These are phyloP conservation scores for Furnarius figulus DNA, from an alignment of 2,113 vertebrate genomes.

Conservation along the genomic window DNA sequence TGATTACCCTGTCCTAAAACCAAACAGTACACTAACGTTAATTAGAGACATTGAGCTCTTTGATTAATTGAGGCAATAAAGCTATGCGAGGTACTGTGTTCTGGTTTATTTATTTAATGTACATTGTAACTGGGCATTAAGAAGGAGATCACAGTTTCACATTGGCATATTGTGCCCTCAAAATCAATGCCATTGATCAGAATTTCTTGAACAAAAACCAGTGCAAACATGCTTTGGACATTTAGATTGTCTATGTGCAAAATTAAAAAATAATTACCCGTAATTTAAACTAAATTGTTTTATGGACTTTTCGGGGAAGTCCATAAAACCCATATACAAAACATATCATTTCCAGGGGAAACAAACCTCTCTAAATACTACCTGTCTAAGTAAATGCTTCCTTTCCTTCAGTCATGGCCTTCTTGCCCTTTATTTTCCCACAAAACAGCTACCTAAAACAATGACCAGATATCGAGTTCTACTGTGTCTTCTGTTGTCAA, in stretches of 20 bases:
- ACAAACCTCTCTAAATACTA: not conserved
- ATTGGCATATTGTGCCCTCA: not conserved
- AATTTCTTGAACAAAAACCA: not conserved
- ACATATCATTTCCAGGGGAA: not conserved
- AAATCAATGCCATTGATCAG: conserved; percentile 37
- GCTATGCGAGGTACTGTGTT: not conserved
- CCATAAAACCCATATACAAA: conserved; percentile 4
- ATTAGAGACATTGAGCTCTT: conserved; percentile 3
- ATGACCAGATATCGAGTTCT: not conserved
- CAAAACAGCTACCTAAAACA: not conserved
- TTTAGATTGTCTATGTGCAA: conserved; percentile 21
- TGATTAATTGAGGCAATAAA: conserved; percentile 1
- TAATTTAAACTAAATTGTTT: not conserved
- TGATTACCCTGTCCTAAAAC: not conserved
- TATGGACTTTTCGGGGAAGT: not conserved
- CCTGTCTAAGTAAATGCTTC: not conserved
- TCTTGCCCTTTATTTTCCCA: not conserved
- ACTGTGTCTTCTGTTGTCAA: not conserved
- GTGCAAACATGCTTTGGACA: not conserved
- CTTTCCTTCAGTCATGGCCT: not conserved
- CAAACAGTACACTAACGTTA: not conserved
- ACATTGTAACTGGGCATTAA: not conserved
- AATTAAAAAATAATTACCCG: not conserved
- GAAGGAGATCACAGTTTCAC: conserved; percentile 12
- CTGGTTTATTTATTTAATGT: conserved; percentile 28